Evolutionary conservation across 2,888 invertebrate genomes (phyloP).

Genomic region (Strigamia transsilvanica): DNA sequence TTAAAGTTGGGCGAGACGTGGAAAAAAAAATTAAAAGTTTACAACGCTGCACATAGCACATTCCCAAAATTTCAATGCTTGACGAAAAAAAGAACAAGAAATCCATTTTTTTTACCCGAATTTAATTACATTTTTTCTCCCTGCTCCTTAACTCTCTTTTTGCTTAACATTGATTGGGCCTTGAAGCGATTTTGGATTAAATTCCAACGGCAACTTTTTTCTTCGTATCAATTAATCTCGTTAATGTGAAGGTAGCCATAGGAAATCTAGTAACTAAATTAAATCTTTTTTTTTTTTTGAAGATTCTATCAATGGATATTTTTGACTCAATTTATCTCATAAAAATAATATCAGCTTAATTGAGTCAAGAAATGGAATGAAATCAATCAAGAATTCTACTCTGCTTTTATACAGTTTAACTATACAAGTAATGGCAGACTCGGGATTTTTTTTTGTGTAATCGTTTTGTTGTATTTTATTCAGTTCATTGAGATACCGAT

Average conservation of each 20-base stretch:
- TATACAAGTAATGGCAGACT: no score
- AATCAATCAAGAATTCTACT: no score
- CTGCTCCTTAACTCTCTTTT: background rate
- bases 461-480: no score
- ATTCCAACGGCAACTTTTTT: constrained; percentile 6
- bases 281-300: background rate
- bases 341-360: no score
- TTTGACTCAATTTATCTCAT: background rate
- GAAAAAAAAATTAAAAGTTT: background rate
- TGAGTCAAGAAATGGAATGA: no score
- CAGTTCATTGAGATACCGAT: no score
- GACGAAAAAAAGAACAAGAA: background rate
- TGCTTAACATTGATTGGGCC: constrained; percentile 34
- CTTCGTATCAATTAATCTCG: constrained; percentile 36
- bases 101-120: constrained; percentile 10
- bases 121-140: constrained; percentile 18
- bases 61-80: constrained; percentile 35
- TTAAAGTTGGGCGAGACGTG: background rate
- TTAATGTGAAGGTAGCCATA: background rate
- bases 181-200: constrained; percentile 39
- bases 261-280: background rate
- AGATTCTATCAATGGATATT: background rate
- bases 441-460: no score
- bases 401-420: no score
- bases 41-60: constrained; percentile 26